Percentiles rank a stretch among this genome's conserved stretches.
Evolutionary conservation across 2,888 invertebrate genomes (phyloP).

Genomic region (Prenolepis imparis): DNA sequence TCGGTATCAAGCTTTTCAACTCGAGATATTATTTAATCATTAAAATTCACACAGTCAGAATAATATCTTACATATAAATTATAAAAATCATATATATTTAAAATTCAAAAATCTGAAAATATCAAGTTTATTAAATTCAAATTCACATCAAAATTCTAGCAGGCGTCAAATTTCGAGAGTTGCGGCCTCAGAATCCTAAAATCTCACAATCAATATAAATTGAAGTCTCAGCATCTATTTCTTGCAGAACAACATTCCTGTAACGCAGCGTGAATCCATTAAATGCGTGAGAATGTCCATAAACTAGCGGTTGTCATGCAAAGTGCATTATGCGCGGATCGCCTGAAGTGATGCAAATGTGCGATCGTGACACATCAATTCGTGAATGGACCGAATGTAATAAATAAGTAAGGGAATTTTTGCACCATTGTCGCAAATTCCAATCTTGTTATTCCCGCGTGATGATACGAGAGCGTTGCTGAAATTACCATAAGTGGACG

Average conservation of each 20-base stretch:
- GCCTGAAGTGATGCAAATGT: conserved; percentile 42
- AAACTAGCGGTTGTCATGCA: conserved; percentile 32
- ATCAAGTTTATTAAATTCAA: background rate
- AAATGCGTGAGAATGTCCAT: conserved; percentile 41
- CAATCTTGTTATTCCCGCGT: conserved; percentile 27
- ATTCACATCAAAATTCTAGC: background rate
- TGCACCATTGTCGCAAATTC: conserved; percentile 8
- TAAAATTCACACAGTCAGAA: background rate
- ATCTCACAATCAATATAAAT: background rate
- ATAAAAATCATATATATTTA: background rate
- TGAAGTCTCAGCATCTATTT: background rate
- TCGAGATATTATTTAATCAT: background rate
- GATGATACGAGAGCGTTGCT: conserved; percentile 33
- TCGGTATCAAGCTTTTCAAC: background rate
- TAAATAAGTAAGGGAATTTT: conserved; percentile 50
- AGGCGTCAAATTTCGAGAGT: background rate
- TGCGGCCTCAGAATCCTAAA: background rate
- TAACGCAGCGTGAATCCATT: conserved; percentile 16
- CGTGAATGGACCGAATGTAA: conserved; percentile 40
- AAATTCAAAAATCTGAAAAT: background rate
- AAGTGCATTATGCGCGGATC: conserved; percentile 21
- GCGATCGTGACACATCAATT: conserved; percentile 51
- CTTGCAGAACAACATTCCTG: background rate
- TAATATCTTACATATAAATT: background rate
- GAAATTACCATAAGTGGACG: conserved; percentile 39